Conservation (phyloP, 2,113 vertebrate species). For the Pelecanoides urinatrix region DNA sequence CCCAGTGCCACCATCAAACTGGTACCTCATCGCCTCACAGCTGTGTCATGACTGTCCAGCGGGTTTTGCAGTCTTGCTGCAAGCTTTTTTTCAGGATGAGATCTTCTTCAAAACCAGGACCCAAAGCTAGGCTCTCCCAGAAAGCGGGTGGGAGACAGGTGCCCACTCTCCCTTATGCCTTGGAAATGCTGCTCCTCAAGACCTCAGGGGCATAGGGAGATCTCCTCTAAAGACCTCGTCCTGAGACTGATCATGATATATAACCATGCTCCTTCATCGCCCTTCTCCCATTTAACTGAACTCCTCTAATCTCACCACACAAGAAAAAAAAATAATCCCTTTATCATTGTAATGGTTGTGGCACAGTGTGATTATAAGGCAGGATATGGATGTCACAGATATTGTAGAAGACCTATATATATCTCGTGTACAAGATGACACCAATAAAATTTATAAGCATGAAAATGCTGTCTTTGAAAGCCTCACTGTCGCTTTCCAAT, state of each 20-base stretch:
- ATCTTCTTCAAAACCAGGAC: neutral
- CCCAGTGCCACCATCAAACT: neutral
- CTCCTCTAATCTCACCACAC: neutral
- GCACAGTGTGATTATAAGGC: constrained; percentile 44
- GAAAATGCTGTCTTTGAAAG: constrained; percentile 22
- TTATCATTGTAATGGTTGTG: constrained; percentile 35
- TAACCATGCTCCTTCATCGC: neutral
- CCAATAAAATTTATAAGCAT: constrained; percentile 33
- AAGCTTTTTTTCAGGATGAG: neutral
- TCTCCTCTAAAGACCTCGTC: neutral
- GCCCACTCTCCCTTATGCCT: accelerated
- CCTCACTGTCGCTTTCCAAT: neutral
- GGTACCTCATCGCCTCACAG: accelerated
- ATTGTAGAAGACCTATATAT: constrained; percentile 12
- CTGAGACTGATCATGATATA: neutral
- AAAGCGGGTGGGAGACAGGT: neutral
- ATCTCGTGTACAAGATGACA: neutral
- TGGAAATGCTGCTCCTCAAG: neutral
- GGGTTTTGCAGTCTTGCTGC: neutral
- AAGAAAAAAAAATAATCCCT: neutral
- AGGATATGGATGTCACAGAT: constrained; percentile 46
- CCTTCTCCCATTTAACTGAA: neutral
- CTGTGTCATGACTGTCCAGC: accelerated
- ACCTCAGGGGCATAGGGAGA: neutral
- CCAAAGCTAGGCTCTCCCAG: neutral